phyloP scores from a whole-genome alignment of 2,113 vertebrate species.

The Hippotragus niger region DNA sequence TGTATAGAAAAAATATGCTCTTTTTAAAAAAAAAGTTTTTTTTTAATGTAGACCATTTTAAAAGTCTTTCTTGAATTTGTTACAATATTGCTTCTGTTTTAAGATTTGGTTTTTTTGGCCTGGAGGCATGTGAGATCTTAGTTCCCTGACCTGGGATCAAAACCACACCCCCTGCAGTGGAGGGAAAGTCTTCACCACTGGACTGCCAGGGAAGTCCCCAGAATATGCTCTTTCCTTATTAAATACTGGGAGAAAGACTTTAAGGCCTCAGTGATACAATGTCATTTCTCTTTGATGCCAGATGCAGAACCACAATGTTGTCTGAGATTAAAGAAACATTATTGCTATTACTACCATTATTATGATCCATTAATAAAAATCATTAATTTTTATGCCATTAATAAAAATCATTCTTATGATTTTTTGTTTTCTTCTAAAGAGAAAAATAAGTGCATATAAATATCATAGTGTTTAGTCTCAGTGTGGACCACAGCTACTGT shows the following conservation, averaged over 20 bases:
- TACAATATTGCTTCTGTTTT: neutral
- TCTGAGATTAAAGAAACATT: neutral
- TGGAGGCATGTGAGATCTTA: neutral
- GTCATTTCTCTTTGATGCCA: neutral
- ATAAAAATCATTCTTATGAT: neutral
- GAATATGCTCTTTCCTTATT: neutral
- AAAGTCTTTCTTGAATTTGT: neutral
- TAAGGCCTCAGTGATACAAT: neutral
- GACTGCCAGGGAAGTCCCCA: rapidly evolving
- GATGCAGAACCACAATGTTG: neutral
- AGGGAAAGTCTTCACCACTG: neutral
- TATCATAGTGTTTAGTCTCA: neutral
- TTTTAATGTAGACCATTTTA: neutral
- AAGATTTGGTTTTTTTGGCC: neutral
- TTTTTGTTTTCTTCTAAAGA: neutral
- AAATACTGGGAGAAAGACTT: neutral
- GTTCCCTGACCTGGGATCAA: neutral
- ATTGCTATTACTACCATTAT: neutral
- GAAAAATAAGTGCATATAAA: neutral
- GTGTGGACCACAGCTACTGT: rapidly evolving
- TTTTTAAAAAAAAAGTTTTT: neutral
- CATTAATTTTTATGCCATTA: too few species aligned
- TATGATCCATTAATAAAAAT: too few species aligned
- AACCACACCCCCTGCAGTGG: neutral
- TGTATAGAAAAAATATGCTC: neutral